These are phyloP conservation scores for Zosterops lateralis DNA, from an alignment of 2,113 vertebrate species.

Conservation along the genomic window DNA sequence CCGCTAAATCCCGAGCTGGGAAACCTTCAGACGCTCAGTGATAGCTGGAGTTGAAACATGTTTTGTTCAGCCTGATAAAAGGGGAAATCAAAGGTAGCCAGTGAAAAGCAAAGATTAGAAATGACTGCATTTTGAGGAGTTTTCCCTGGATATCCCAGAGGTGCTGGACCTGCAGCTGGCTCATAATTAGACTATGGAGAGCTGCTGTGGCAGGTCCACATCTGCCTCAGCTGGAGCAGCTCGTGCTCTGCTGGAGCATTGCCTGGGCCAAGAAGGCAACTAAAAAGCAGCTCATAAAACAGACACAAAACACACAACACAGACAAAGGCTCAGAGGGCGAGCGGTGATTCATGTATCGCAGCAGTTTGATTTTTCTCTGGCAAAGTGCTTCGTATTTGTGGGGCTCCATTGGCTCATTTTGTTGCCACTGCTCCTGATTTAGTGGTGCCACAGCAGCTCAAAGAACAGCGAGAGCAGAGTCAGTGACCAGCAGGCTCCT, in stretches of 20 bases:
- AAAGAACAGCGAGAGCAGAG: accelerated
- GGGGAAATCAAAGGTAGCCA: background rate
- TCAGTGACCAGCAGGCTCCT: background rate
- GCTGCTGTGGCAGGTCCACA: background rate
- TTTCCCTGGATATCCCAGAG: background rate
- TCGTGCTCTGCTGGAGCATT: background rate
- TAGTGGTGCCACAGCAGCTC: background rate
- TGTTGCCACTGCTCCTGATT: background rate
- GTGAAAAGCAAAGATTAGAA: background rate
- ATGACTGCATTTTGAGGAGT: background rate
- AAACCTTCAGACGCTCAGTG: background rate
- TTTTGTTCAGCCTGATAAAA: background rate
- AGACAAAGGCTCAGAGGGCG: background rate
- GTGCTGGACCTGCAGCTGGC: background rate
- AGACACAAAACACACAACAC: background rate
- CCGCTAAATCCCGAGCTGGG: background rate
- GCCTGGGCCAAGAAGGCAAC: background rate
- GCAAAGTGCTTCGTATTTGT: background rate
- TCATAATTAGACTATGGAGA: background rate
- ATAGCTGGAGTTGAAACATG: background rate
- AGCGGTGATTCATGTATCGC: background rate
- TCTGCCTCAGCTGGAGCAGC: background rate
- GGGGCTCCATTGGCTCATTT: background rate
- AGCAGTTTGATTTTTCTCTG: background rate
- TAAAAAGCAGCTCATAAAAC: background rate